phyloP scores from a whole-genome alignment of 2,797 vertebrate species.

The Falco berigora region DNA sequence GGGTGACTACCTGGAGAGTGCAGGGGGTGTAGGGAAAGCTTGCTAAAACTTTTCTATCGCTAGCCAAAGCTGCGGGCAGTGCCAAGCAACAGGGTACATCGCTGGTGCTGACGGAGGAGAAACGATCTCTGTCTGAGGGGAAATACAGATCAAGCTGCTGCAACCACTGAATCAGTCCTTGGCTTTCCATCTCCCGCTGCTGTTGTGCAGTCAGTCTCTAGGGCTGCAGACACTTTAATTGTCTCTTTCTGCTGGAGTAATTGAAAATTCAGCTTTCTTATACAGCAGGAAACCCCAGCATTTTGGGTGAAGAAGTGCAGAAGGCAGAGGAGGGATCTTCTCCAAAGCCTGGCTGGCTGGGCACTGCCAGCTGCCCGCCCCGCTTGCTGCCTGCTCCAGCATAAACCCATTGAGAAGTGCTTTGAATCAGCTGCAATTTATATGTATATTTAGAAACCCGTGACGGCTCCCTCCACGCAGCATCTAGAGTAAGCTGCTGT shows the following conservation, averaged over 20 bases:
- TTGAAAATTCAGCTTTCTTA: background rate
- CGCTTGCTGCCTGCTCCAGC: background rate
- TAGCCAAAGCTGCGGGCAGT: background rate
- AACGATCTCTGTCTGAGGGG: background rate
- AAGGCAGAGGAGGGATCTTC: background rate
- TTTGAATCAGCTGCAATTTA: background rate
- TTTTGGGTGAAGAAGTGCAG: background rate
- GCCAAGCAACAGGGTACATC: background rate
- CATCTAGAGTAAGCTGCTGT: background rate
- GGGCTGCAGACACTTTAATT: background rate
- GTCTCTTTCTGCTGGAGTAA: background rate
- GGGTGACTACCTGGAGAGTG: background rate
- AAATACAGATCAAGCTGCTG: background rate
- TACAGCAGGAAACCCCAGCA: background rate
- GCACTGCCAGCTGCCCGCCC: background rate
- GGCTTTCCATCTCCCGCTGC: background rate
- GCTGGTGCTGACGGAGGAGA: background rate
- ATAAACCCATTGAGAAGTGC: fast-evolving
- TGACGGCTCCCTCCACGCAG: fast-evolving
- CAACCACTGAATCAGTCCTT: no score
- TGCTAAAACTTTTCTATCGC: background rate
- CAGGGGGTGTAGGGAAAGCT: background rate
- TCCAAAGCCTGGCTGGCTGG: background rate
- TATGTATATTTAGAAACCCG: fast-evolving
- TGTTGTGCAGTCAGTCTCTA: background rate